A percentile compares a stretch with the other conserved stretches of the same genome.
Evolutionary conservation across 2,113 vertebrate genomes (phyloP).

Genomic region (Platichthys flesus): DNA sequence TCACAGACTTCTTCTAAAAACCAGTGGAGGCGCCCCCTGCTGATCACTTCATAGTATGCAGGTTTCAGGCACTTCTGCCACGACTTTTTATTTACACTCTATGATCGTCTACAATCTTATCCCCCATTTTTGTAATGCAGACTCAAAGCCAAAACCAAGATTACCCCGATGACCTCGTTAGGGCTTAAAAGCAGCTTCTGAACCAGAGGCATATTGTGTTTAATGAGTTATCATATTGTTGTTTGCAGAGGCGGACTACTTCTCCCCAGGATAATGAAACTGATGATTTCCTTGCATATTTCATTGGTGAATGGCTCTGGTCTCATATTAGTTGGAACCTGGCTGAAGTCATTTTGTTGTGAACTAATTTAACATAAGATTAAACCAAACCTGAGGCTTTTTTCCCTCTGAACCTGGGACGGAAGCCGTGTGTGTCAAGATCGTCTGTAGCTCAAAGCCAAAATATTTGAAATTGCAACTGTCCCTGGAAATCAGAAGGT

Average conservation of each 20-base stretch:
- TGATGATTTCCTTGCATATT: neutral
- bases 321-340: too few species aligned
- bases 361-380: neutral
- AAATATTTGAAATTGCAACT: neutral
- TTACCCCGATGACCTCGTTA: neutral
- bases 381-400: neutral
- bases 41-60: too few species aligned
- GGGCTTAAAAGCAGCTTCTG: neutral
- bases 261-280: neutral
- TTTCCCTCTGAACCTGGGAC: neutral
- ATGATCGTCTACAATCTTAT: too few species aligned
- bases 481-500: slow-evolving; percentile 23
- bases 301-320: neutral
- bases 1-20: too few species aligned
- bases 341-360: neutral
- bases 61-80: too few species aligned
- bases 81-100: too few species aligned
- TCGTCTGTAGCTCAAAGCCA: neutral
- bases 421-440: neutral
- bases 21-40: too few species aligned
- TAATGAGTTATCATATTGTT: neutral
- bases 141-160: neutral
- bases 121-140: neutral
- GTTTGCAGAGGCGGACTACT: neutral
- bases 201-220: neutral